Conservation (phyloP, 2,797 vertebrate genomes). For the Falco biarmicus region DNA sequence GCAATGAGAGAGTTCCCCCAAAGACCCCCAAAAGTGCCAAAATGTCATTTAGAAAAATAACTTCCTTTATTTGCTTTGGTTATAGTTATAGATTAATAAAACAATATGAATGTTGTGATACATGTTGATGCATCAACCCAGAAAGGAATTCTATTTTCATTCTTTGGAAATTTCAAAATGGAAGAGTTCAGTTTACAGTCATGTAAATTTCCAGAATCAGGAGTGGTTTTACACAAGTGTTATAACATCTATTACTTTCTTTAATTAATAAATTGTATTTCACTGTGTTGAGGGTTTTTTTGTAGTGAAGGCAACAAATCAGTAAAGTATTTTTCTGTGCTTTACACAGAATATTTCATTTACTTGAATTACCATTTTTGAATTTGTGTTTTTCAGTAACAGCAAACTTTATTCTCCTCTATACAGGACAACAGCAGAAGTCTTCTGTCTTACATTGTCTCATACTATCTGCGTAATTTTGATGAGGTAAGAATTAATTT, state of each 20-base stretch:
- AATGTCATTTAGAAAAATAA: background rate
- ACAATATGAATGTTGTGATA: background rate
- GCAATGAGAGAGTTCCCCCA: background rate
- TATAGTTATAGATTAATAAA: background rate
- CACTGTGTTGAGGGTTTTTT: background rate
- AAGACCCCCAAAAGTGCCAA: background rate
- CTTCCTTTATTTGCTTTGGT: background rate
- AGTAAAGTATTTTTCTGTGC: background rate
- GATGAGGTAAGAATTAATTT: constrained; percentile 84
- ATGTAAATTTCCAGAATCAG: background rate
- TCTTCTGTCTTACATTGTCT: constrained; percentile 92
- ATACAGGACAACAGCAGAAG: constrained; percentile 91
- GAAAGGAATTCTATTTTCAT: background rate
- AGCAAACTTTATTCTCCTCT: constrained; percentile 13
- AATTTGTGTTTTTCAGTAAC: background rate
- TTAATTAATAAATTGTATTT: background rate
- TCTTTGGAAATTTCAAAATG: background rate
- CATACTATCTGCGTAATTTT: constrained; percentile 93
- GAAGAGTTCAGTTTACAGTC: background rate
- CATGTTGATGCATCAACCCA: background rate
- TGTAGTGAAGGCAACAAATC: background rate
- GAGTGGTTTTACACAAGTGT: background rate
- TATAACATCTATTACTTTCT: background rate
- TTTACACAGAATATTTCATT: background rate
- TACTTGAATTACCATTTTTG: background rate